Percentiles rank a stretch among this genome's conserved stretches.
These are phyloP conservation scores for Ivindomyrus marchei DNA, from an alignment of 2,113 vertebrate genomes.

Conservation along the genomic window DNA sequence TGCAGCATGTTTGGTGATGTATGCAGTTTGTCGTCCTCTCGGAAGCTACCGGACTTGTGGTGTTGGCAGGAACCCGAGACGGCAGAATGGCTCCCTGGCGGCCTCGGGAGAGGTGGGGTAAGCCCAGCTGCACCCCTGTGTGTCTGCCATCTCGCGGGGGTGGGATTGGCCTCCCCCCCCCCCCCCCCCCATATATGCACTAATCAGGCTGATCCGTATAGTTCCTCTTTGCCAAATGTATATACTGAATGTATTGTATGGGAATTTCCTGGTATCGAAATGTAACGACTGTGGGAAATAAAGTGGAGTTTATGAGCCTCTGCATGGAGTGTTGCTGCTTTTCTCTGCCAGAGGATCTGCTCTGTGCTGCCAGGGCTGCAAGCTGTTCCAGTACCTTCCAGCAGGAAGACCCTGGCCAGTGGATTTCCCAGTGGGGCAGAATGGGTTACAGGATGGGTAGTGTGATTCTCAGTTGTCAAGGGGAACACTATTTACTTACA, in stretches of 20 bases:
- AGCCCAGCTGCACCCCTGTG: neutral
- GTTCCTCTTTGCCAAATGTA: conserved; percentile 67
- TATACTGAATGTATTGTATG: conserved; percentile 71
- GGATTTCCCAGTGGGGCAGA: neutral
- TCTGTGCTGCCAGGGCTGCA: neutral
- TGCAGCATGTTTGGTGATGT: neutral
- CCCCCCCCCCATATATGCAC: conserved; percentile 54
- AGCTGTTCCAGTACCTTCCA: neutral
- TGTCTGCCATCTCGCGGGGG: neutral
- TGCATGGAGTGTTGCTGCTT: conserved; percentile 11
- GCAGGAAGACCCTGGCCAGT: neutral
- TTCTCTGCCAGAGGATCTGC: neutral
- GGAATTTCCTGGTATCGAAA: conserved; percentile 52
- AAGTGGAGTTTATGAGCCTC: conserved; percentile 58
- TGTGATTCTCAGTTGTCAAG: neutral
- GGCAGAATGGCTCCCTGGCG: neutral
- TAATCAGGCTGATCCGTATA: conserved; percentile 60
- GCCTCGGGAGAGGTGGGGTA: no score
- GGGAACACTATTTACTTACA: neutral
- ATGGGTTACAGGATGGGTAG: neutral
- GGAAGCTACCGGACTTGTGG: neutral
- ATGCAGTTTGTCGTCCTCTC: neutral
- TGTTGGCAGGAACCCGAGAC: neutral
- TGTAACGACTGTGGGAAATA: conserved; percentile 54
- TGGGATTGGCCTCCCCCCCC: conserved; percentile 11